These are phyloP conservation scores for Steromphala cineraria DNA, from an alignment of 2,888 invertebrate genomes.

Conservation along the genomic window DNA sequence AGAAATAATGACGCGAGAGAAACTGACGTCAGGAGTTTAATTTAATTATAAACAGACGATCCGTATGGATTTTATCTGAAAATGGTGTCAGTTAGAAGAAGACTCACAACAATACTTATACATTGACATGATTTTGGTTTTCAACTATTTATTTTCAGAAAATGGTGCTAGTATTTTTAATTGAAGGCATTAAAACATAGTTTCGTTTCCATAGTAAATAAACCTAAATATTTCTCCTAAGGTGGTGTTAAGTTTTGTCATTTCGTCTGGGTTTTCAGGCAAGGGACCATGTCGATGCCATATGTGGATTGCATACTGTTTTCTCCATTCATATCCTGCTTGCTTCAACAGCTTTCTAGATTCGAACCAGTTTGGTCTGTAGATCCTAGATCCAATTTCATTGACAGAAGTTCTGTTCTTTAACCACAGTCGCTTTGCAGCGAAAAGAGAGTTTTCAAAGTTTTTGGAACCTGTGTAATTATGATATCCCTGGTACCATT, in stretches of 20 bases:
- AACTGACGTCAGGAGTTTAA: no score
- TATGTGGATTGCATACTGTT: slow-evolving; percentile 25
- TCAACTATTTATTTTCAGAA: no score
- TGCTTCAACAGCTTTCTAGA: slow-evolving; percentile 18
- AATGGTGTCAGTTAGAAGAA: no score
- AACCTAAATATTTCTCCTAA: slow-evolving; percentile 28
- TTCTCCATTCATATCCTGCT: slow-evolving; percentile 14
- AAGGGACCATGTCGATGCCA: slow-evolving; percentile 25
- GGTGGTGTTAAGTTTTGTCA: slow-evolving; percentile 23
- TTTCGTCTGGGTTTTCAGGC: slow-evolving; percentile 8
- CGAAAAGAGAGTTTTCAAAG: slow-evolving; percentile 26
- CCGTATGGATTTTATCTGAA: no score
- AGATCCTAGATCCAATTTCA: slow-evolving; percentile 20
- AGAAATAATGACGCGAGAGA: no score
- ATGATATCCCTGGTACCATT: slow-evolving; percentile 23
- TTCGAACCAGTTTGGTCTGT: slow-evolving; percentile 34
- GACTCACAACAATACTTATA: no score
- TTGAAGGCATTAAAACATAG: neutral
- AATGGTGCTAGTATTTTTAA: neutral
- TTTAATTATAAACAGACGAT: no score
- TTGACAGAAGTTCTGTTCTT: slow-evolving; percentile 16
- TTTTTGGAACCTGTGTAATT: slow-evolving; percentile 7
- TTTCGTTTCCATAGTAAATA: slow-evolving; percentile 21
- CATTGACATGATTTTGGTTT: no score
- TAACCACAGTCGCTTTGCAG: slow-evolving; percentile 20